Evolutionary conservation across 64 coral and sea anemone genomes (phyloP), one percentile per base, ranked within the genome.

Genomic region (Porites lutea): DNA sequence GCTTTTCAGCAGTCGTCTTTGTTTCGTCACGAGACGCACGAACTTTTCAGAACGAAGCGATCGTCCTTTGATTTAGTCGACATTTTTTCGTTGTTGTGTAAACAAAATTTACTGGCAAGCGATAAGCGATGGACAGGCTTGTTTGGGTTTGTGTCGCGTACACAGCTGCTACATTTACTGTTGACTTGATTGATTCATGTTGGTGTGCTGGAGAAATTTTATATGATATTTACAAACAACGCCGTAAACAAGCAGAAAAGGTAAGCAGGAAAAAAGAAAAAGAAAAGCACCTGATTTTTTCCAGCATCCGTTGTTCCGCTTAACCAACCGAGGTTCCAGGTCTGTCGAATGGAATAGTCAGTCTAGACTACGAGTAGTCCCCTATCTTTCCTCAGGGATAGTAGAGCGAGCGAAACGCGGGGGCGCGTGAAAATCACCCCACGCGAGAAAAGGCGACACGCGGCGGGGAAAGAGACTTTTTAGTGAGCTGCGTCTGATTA

Each of bases 61-160:
- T 37, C 27, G 27, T 37, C 27, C 27, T 37, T 37, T 37, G 27
- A 37, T 37, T 37, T 37, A 37, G 27, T 37, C 27, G 54, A 5
- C 5, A 9, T 57, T 22, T 71, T 2, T 71, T 71, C 21, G 68
- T 71, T 23, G 5, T 27, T 57, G 54, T 57, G 54, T 57, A 57
- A 57, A 57, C 5, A 57, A 57, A 27, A 10, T 43, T 27, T 23
- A 20, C 37, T 22, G 68, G 18, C 68, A 71, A 71, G 37, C 5
- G n/a, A 23, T n/a, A 71, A 71, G 11, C 68, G 37, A 71, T 71
- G 68, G 37, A 71, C 68, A 71, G 68, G 37, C 68, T 71, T 71
- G 68, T 71, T 11, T 71, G 68, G 18, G 6, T 71, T 3, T 71
- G 68, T n/a, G 8, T n/a, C 68, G 27, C 19, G 8, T n/a, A n/a